A percentile compares a stretch with the other conserved stretches of the same genome.
These are phyloP conservation scores for Theristicus caerulescens DNA, from an alignment of 2,113 vertebrate species.

Conservation along the genomic window DNA sequence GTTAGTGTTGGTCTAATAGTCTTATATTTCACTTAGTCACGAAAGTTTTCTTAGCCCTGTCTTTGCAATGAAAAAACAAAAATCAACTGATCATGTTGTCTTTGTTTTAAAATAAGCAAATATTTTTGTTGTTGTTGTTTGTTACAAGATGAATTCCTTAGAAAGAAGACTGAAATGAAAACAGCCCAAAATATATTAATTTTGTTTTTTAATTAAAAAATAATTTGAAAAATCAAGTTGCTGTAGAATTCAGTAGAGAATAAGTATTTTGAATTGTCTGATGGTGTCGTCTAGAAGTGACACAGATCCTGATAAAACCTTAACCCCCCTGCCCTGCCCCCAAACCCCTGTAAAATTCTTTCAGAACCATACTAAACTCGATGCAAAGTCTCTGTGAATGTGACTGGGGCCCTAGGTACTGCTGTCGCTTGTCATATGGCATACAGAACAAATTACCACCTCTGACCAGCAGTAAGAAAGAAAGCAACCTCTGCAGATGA, in stretches of 20 bases:
- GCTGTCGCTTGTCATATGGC: fast-evolving
- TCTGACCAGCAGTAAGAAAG: background rate
- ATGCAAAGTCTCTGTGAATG: background rate
- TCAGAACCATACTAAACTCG: background rate
- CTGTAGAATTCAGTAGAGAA: background rate
- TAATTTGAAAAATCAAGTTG: background rate
- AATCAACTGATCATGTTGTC: background rate
- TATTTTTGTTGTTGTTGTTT: background rate
- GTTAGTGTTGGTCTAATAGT: background rate
- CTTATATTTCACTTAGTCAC: background rate
- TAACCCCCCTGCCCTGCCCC: no score
- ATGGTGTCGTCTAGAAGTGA: background rate
- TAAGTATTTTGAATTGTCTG: background rate
- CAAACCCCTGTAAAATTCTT: background rate
- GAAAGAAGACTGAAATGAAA: background rate
- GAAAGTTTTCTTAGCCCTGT: background rate
- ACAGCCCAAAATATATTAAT: background rate
- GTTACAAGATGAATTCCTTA: background rate
- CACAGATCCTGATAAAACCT: background rate
- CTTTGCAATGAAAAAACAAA: background rate
- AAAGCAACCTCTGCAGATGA: background rate
- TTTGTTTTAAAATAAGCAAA: background rate
- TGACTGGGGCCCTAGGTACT: background rate
- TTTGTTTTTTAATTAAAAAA: background rate
- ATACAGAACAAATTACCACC: background rate